phyloP scores from a whole-genome alignment of 1,140 invertebrate genomes.

The Cryptotermes secundus region DNA sequence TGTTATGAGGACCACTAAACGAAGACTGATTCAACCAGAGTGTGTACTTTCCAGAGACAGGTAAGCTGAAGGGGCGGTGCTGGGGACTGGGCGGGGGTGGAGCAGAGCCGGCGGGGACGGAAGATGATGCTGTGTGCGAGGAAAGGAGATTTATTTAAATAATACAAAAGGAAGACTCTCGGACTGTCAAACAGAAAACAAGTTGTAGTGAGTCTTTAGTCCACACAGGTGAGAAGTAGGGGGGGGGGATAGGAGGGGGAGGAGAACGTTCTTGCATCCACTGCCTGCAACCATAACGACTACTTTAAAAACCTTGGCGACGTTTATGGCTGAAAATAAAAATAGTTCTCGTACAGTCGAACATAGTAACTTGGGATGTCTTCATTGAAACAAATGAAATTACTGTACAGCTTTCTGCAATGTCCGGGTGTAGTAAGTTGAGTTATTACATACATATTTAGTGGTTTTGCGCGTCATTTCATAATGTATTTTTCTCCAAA shows the following conservation, averaged over 20 bases:
- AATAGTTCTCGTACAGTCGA: not conserved
- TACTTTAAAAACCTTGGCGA: slow-evolving; percentile 24
- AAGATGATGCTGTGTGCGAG: not conserved
- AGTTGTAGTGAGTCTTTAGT: not conserved
- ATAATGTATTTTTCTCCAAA: too few species aligned
- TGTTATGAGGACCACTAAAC: too few species aligned
- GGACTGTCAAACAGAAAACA: slow-evolving; percentile 9
- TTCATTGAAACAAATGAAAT: not conserved
- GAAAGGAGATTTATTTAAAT: slow-evolving; percentile 11
- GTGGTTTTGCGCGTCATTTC: too few species aligned
- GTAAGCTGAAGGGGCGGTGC: not conserved
- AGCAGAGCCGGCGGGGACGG: not conserved
- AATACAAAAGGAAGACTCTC: not conserved
- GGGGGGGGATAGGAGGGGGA: not conserved
- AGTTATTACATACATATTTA: too few species aligned
- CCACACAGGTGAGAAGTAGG: not conserved
- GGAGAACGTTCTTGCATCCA: too few species aligned
- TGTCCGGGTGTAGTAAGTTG: not conserved
- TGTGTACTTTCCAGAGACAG: not conserved
- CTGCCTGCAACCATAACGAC: slow-evolving; percentile 18
- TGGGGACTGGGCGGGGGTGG: not conserved
- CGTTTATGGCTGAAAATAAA: slow-evolving; percentile 26
- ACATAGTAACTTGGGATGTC: not conserved
- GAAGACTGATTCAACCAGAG: too few species aligned
- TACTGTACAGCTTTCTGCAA: not conserved